Evolutionary conservation across 1,140 invertebrate species (phyloP).

Genomic region (Drosophila pectinifera): DNA sequence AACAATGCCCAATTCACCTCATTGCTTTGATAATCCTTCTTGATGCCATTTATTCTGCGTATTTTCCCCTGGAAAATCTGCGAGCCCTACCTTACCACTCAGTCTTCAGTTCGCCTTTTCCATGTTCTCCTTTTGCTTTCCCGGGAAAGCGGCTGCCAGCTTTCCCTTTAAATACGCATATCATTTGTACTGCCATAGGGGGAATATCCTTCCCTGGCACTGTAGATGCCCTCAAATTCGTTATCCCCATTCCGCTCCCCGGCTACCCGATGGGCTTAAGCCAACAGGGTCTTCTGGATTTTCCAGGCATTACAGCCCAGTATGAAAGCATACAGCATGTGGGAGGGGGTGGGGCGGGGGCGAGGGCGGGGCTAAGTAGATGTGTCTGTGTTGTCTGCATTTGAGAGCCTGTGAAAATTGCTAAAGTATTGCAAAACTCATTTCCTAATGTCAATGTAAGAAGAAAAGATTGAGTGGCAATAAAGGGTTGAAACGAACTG

Average conservation of each 20-base stretch:
- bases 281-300: constrained; percentile 72
- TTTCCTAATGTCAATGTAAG: constrained; percentile 60
- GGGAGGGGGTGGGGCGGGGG: background rate
- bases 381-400: constrained; percentile 45
- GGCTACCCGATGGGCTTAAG: constrained; percentile 46
- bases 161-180: constrained; percentile 77
- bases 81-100: constrained; percentile 28
- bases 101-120: constrained; percentile 20
- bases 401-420: constrained; percentile 46
- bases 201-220: constrained; percentile 11
- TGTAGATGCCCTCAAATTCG: constrained; percentile 10
- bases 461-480: constrained; percentile 26
- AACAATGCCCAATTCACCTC: constrained; percentile 11
- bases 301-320: constrained; percentile 43
- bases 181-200: constrained; percentile 55
- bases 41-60: constrained; percentile 11
- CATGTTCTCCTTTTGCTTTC: constrained; percentile 16
- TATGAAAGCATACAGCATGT: constrained; percentile 15
- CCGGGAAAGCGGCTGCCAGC: constrained; percentile 33
- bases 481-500: constrained; percentile 1
- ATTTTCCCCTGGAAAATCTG: background rate
- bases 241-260: constrained; percentile 5
- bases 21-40: constrained; percentile 24
- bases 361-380: constrained; percentile 16
- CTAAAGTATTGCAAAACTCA: constrained; percentile 63